Conservation (phyloP, 1,140 invertebrate species). For the Archegozetes longisetosus region DNA sequence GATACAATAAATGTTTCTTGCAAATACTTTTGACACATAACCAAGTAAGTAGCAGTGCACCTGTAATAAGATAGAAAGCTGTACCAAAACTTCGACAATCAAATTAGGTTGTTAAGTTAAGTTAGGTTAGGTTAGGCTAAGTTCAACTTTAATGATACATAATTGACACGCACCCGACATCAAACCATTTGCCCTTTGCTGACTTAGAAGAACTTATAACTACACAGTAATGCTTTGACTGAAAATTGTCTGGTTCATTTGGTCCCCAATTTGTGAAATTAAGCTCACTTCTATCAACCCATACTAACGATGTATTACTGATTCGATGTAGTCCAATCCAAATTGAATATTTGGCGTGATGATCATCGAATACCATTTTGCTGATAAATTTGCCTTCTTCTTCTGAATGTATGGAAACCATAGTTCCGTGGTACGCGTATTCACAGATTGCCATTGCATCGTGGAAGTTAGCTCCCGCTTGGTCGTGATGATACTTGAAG, state of each 20-base stretch:
- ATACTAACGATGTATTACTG: neutral
- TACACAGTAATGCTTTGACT: slow-evolving; percentile 13
- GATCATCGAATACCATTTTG: neutral
- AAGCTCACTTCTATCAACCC: slow-evolving; percentile 1
- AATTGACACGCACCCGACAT: no score
- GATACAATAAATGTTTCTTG: neutral
- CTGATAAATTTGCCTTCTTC: slow-evolving; percentile 3
- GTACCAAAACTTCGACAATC: no score
- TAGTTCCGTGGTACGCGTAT: neutral
- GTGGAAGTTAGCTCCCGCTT: slow-evolving; percentile 5
- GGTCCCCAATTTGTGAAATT: neutral
- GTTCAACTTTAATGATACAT: no score
- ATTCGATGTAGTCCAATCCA: slow-evolving; percentile 6
- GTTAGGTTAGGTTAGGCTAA: no score
- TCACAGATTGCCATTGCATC: slow-evolving; percentile 9
- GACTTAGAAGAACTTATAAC: slow-evolving; percentile 6
- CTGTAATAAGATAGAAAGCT: no score
- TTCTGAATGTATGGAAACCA: slow-evolving; percentile 3
- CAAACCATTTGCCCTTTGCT: neutral
- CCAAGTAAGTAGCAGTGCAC: slow-evolving; percentile 2
- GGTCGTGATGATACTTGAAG: slow-evolving; percentile 1
- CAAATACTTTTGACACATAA: slow-evolving; percentile 4
- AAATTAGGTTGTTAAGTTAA: no score
- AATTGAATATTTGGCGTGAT: slow-evolving; percentile 4
- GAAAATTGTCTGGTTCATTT: slow-evolving; percentile 11